Base-by-base conservation (phyloP, 2,797 vertebrate genomes). In the Corythornis leucogaster region DNA sequence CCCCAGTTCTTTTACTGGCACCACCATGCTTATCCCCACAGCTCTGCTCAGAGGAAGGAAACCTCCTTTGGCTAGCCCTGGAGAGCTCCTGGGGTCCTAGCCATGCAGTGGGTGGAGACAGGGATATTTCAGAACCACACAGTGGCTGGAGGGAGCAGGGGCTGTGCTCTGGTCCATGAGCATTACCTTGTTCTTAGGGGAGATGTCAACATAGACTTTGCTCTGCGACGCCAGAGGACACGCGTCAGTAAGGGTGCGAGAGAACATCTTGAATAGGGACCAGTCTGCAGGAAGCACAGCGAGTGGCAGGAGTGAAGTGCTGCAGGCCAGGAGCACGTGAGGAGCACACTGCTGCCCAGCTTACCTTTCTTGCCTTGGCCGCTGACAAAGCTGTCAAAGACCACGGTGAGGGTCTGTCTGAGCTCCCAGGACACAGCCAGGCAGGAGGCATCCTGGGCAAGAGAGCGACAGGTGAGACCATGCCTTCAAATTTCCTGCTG, bases 211-310 rank as follows among this genome's bases (percentile, higher is more conserved):
- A 0, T 99, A 99, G 91, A 99, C 97, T 94, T 98, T 99, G 97
- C 99, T 99, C 92, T 99, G 98, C 1, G 98, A 98, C 19, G 99
- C 99, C 95, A 99, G 97, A 4, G 99, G 99, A 93, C 99, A 99
- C 2, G 98, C 97, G 48, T 99, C 99, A 0, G 99, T 99, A 90
- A 99, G 97, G 0, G 99, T 99, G 81, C 99, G 98, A 77, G 99
- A 99, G 96, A 99, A 99, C 98, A 99, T 99, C 97, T 98, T 99
- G 85, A 99, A 99, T 82, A 99, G 97, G 45, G 99, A 99, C 99
- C 99, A 99, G 87, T 99, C 99, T 99, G 97, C 3, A 26, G 77
- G 78, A 91, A 62, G 79, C 4, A 35, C 85, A 74, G 79, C 59
- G 46, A 80, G 50, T 9, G 16, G 21, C 58, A 85, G 43, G 26